These are phyloP conservation scores for Hybos culiciformis DNA, from an alignment of 2,888 invertebrate genomes.

Conservation along the genomic window DNA sequence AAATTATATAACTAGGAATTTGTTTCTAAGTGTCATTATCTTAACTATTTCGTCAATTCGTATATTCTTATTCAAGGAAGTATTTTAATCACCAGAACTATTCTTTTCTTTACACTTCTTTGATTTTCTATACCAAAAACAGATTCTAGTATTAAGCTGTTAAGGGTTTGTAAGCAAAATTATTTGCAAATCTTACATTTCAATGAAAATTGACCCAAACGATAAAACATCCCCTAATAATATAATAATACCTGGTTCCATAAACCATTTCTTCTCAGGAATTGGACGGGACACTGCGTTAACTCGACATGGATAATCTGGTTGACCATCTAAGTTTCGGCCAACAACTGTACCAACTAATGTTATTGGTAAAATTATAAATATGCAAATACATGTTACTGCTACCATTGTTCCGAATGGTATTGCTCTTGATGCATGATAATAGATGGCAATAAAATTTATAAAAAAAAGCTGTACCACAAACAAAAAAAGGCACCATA, in stretches of 20 bases:
- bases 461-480: constrained; percentile 96
- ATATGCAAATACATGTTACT: constrained; percentile 93
- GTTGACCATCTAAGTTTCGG: constrained; percentile 89
- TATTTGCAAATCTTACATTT: constrained; percentile 94
- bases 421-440: constrained; percentile 97
- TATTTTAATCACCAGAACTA: too few relatives aligned
- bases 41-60: too few relatives aligned
- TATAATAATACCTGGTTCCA: constrained; percentile 94
- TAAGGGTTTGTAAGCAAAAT: too few relatives aligned
- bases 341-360: constrained; percentile 94
- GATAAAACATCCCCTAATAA: constrained; percentile 92
- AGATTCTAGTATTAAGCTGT: too few relatives aligned
- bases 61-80: too few relatives aligned
- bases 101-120: too few relatives aligned
- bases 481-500: constrained; percentile 80
- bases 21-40: too few relatives aligned
- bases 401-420: constrained; percentile 99
- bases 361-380: constrained; percentile 93
- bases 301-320: constrained; percentile 93
- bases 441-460: constrained; percentile 98
- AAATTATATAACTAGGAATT: too few relatives aligned
- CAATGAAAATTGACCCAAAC: constrained; percentile 99
- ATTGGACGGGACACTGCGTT: constrained; percentile 94
- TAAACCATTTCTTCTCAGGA: constrained; percentile 85
- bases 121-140: too few relatives aligned